Evolutionary conservation across 2,113 vertebrate genomes (phyloP).

Genomic region (Alexandromys fortis): DNA sequence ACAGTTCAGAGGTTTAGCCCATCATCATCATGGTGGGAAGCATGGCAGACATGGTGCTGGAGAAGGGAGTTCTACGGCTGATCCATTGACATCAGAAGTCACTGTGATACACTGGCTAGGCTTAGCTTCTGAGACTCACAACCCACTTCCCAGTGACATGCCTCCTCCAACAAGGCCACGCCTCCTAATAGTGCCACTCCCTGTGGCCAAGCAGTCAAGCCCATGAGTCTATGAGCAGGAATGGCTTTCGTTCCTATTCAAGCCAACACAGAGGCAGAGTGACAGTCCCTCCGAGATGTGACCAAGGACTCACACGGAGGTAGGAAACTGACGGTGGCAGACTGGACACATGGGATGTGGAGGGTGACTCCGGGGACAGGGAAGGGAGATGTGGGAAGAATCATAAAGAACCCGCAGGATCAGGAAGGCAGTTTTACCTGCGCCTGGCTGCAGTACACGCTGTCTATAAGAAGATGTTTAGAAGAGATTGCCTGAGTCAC

Average conservation of each 20-base stretch:
- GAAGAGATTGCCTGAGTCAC: not conserved
- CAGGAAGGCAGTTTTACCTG: fast-evolving
- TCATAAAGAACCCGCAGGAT: not conserved
- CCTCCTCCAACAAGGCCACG: not conserved
- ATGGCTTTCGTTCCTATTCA: not conserved
- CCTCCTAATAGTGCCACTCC: not conserved
- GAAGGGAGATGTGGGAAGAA: not conserved
- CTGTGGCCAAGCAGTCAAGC: not conserved
- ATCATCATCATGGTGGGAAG: not conserved
- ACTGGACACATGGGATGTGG: not conserved
- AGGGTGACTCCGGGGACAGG: not conserved
- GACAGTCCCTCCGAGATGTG: not conserved
- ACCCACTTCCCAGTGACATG: not conserved
- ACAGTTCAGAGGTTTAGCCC: not conserved
- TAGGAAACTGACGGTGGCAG: no score
- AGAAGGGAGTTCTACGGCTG: not conserved
- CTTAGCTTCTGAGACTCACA: not conserved
- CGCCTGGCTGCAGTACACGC: not conserved
- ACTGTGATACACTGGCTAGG: not conserved
- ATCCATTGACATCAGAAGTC: not conserved
- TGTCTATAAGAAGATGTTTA: not conserved
- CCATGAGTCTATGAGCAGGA: not conserved
- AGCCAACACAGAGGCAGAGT: not conserved
- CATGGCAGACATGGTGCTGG: not conserved
- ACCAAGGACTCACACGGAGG: not conserved